phyloP scores from a whole-genome alignment of 2,888 invertebrate species.

The Drosophila niveifrons region DNA sequence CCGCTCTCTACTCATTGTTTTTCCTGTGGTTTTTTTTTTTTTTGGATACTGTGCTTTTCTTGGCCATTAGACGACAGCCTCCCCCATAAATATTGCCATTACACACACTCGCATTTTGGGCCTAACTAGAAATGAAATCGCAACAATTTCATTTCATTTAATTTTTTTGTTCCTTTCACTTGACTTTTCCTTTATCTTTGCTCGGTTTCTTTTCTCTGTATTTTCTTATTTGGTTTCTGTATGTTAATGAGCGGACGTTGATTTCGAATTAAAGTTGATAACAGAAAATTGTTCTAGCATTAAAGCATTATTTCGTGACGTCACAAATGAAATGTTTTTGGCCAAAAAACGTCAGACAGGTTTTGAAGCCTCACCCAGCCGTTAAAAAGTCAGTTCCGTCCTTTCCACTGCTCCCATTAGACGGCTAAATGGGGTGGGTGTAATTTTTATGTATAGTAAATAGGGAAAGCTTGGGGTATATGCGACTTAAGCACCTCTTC shows the following conservation, averaged over 20 bases:
- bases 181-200: conserved; percentile 23
- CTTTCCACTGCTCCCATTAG: not conserved
- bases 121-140: conserved; percentile 57
- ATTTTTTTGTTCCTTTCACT: conserved; percentile 34
- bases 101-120: conserved; percentile 44
- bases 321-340: conserved; percentile 11
- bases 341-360: not conserved
- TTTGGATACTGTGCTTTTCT: not conserved
- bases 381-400: conserved; percentile 1
- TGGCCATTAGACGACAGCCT: conserved; percentile 37
- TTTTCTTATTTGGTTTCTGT: conserved; percentile 33
- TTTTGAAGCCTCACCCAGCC: not conserved
- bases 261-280: conserved; percentile 47
- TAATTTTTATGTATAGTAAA: not conserved
- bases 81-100: conserved; percentile 54
- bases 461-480: not conserved
- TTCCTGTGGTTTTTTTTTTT: conserved; percentile 36
- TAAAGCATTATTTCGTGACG: conserved; percentile 22
- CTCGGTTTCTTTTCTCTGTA: not conserved
- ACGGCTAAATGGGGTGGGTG: not conserved
- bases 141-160: conserved; percentile 54
- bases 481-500: not conserved
- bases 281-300: conserved; percentile 21
- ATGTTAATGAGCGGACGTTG: conserved; percentile 57
- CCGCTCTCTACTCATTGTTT: conserved; percentile 24